These are phyloP conservation scores for Aix galericulata DNA, from an alignment of 2,113 vertebrate species.

Conservation along the genomic window DNA sequence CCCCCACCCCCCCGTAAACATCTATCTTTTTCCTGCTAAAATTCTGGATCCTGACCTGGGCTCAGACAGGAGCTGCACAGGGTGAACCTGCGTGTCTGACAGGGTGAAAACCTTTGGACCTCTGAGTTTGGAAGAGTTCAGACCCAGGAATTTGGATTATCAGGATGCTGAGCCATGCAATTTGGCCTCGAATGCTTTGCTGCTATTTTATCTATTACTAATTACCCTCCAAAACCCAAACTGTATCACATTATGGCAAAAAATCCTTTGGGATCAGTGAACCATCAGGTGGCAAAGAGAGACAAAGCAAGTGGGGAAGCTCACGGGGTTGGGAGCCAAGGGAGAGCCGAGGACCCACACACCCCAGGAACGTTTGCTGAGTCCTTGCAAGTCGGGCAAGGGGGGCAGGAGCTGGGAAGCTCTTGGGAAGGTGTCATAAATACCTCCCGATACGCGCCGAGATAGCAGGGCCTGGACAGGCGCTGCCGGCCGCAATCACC, in stretches of 20 bases:
- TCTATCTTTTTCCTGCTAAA: background rate
- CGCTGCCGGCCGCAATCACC: background rate
- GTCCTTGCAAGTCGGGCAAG: background rate
- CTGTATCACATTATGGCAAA: background rate
- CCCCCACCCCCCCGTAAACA: background rate
- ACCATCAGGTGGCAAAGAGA: background rate
- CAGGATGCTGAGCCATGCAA: background rate
- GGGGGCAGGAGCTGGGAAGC: conserved; percentile 33
- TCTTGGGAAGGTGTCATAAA: conserved; percentile 69
- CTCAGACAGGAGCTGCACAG: background rate
- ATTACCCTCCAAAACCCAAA: background rate
- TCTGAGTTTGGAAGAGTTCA: background rate
- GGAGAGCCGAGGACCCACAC: background rate
- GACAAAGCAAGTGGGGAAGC: background rate
- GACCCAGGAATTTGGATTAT: background rate
- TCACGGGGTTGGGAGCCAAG: background rate
- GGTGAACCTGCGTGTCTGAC: background rate
- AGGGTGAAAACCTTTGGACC: background rate
- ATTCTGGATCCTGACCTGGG: background rate
- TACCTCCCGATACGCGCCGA: conserved; percentile 42
- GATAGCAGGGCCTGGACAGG: conserved; percentile 41
- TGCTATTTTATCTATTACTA: background rate
- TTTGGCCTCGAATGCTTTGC: background rate
- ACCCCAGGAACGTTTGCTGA: background rate
- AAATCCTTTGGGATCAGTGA: background rate